Base-by-base conservation (phyloP, 2,888 invertebrate species). In the Byasa hedistus region DNA sequence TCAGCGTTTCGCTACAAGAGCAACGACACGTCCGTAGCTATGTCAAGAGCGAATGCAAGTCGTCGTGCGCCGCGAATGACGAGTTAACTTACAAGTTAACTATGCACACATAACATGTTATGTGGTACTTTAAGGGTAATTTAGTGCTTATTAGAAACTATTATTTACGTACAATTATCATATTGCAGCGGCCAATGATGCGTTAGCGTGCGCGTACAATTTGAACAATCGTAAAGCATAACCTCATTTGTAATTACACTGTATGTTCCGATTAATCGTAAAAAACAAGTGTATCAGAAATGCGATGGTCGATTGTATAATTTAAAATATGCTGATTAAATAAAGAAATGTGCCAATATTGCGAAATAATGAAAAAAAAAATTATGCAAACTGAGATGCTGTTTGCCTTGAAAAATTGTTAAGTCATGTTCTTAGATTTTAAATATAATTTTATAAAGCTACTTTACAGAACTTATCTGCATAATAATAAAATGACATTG, bases 1-100 rank as follows among this genome's bases (percentile, higher is more conserved):
- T 65, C 59, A 54, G 66, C 60, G 57, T 67, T 62, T 60, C 59
- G 63, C 64, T 61, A 54, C 44, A 66, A 71, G 71, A 70, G 69
- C 71, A 66, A 69, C 65, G 71, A 71, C 69, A 66, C 65, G 32
- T 36, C 54, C 61, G 62, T 58, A 54, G 66, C 64, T 52, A 52
- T 67, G 60, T 68, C 63, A 57, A 68, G 59, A 60, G 62, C 64
- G 57, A 59, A 63, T 68, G 52, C 62, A 60, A 68, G 44, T 60
- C 24, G 44, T 23, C 56, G 5, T 48, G 24, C 22, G 56, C 12
- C 55, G 39, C 55, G 48, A 65, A 60, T 65, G 55, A 60, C 52
- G 54, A 65, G 56, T 60, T 12, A 8, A 22, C 23, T 21, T 60
- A 56, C 32, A 32, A 32, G 32, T 32, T 32, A 32, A 32, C 32